phyloP scores from a whole-genome alignment of 2,113 vertebrate genomes.

The Haemorhous mexicanus region DNA sequence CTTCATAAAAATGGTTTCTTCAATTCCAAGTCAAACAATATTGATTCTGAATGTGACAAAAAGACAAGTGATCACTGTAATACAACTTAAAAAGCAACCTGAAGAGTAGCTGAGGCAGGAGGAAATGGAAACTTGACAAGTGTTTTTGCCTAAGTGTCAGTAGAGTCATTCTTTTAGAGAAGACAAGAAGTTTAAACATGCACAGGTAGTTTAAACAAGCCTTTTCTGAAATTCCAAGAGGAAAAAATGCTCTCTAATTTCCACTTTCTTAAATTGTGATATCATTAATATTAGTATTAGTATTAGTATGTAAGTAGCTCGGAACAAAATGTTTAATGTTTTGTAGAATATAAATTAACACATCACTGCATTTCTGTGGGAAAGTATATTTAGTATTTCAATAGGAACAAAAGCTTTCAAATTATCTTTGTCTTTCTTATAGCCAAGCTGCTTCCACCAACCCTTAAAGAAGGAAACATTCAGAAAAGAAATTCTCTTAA shows the following conservation, averaged over 20 bases:
- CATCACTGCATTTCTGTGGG: not conserved
- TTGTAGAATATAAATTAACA: not conserved
- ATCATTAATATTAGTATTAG: not conserved
- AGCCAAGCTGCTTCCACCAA: not conserved
- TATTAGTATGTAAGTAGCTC: not conserved
- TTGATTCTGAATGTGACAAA: constrained; percentile 30
- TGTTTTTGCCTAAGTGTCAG: not conserved
- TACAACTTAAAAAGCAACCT: not conserved
- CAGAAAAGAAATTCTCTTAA: not conserved
- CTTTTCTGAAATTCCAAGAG: not conserved
- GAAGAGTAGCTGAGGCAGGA: not conserved
- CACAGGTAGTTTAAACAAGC: not conserved
- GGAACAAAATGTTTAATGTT: not conserved
- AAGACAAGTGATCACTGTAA: not conserved
- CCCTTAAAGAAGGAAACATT: not conserved
- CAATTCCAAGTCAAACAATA: constrained; percentile 29
- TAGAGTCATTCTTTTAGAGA: not conserved
- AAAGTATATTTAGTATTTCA: not conserved
- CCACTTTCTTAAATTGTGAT: not conserved
- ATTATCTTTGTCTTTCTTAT: not conserved
- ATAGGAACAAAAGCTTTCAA: not conserved
- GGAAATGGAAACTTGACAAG: not conserved
- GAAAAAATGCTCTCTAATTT: not conserved
- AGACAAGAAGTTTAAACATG: not conserved
- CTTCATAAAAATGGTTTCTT: constrained; percentile 13